A percentile compares a stretch with the other conserved stretches of the same genome.
phyloP scores from a whole-genome alignment of 2,113 vertebrate genomes.

The Alouatta palliata region DNA sequence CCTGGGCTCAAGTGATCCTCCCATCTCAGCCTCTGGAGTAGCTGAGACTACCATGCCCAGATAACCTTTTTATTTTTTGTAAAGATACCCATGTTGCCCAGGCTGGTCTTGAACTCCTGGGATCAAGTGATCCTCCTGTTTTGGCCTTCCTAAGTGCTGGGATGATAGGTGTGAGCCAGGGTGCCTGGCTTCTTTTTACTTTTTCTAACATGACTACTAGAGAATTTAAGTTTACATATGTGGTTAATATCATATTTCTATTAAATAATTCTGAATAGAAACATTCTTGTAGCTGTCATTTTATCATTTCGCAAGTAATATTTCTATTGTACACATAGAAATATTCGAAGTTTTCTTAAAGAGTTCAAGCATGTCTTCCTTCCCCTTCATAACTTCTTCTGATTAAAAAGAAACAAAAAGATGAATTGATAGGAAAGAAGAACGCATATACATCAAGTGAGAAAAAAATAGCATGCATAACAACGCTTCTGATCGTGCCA shows the following conservation, averaged over 20 bases:
- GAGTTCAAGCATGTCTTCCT: not conserved
- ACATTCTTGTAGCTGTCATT: not conserved
- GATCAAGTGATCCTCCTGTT: not conserved
- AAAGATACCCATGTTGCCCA: not conserved
- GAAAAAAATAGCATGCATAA: not conserved
- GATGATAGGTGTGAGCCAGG: not conserved
- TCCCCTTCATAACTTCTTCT: not conserved
- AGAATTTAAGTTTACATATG: not conserved
- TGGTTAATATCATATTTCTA: not conserved
- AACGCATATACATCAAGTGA: not conserved
- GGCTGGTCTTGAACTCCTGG: not conserved
- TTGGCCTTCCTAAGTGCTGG: not conserved
- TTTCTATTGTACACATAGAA: not conserved
- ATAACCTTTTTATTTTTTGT: not conserved
- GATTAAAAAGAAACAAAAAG: conserved; percentile 52
- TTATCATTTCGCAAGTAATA: conserved; percentile 22
- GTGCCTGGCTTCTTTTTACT: not conserved
- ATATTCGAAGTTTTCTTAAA: conserved; percentile 28
- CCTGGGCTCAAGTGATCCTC: not conserved
- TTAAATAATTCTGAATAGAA: not conserved
- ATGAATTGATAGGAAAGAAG: not conserved
- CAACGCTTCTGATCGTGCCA: not conserved
- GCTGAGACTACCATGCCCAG: not conserved
- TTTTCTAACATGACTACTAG: not conserved
- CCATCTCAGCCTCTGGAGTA: not conserved